Conservation (phyloP, 30 jellyfish, hydroid and myxozoan genomes). For the Aurelia aurita complex sp. Pacific region DNA sequence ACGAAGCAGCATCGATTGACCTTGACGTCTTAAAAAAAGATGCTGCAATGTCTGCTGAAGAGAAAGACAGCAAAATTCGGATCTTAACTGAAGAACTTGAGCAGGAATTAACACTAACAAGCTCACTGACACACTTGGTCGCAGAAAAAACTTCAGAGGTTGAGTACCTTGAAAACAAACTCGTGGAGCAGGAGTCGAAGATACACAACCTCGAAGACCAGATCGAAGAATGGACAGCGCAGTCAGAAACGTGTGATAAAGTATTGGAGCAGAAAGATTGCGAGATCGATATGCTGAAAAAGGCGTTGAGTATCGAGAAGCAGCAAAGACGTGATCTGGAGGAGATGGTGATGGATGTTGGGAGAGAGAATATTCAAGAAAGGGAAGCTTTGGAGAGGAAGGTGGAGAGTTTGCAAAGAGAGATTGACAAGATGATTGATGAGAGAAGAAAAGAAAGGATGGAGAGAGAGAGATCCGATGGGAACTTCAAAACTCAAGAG, state of each 20-base stretch:
- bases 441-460: slow-evolving; percentile 11
- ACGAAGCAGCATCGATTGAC: background rate
- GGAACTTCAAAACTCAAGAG: too few species aligned
- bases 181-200: slow-evolving; percentile 50
- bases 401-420: slow-evolving; percentile 27
- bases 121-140: slow-evolving; percentile 52
- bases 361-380: slow-evolving; percentile 42
- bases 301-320: slow-evolving; percentile 48
- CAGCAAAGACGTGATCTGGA: slow-evolving; percentile 72
- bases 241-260: slow-evolving; percentile 63
- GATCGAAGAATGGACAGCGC: slow-evolving; percentile 73
- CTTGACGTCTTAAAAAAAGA: background rate
- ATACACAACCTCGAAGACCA: slow-evolving; percentile 61
- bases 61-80: slow-evolving; percentile 24
- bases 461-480: too few species aligned
- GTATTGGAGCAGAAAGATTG: slow-evolving; percentile 64
- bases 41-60: slow-evolving; percentile 6
- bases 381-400: slow-evolving; percentile 27
- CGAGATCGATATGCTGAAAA: slow-evolving; percentile 58
- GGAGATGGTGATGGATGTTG: slow-evolving; percentile 68
- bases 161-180: slow-evolving; percentile 36
- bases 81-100: slow-evolving; percentile 23
- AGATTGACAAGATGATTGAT: background rate
- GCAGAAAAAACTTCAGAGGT: slow-evolving; percentile 63
- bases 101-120: slow-evolving; percentile 50